Conservation (phyloP, 2,797 vertebrate genomes). For the Arctocebus calabarensis region DNA sequence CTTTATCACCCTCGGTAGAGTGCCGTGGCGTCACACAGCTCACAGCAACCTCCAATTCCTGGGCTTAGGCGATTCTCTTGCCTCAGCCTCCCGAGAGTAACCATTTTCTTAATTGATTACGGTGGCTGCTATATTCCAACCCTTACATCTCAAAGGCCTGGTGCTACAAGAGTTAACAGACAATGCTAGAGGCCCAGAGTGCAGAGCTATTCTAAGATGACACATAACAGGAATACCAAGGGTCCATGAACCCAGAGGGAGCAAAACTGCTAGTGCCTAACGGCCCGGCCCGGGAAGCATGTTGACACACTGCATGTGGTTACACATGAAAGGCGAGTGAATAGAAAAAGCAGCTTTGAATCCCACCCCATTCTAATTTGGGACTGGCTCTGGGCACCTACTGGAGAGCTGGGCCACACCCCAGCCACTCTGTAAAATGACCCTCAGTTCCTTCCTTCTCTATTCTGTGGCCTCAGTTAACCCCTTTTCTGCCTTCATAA, state of each 20-base stretch:
- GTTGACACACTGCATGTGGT: slow-evolving; percentile 83
- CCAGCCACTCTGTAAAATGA: slow-evolving; percentile 59
- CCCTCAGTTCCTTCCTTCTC: slow-evolving; percentile 63
- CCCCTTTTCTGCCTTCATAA: slow-evolving; percentile 51
- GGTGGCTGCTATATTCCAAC: slow-evolving; percentile 11
- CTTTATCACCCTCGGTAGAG: no score
- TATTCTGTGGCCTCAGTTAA: slow-evolving; percentile 9
- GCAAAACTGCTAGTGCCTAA: slow-evolving; percentile 71
- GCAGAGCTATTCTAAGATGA: slow-evolving; percentile 79
- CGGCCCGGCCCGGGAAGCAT: slow-evolving; percentile 81
- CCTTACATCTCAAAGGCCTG: not conserved
- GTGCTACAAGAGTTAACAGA: slow-evolving; percentile 72
- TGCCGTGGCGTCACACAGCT: no score
- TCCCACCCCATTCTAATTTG: slow-evolving; percentile 75
- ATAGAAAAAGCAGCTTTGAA: slow-evolving; percentile 72
- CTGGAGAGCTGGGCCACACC: slow-evolving; percentile 48
- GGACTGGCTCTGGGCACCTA: slow-evolving; percentile 78
- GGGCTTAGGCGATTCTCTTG: no score
- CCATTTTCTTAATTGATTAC: slow-evolving; percentile 5
- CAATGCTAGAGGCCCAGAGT: slow-evolving; percentile 72
- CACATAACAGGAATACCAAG: slow-evolving; percentile 82
- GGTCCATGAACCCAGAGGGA: slow-evolving; percentile 77
- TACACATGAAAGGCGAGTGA: slow-evolving; percentile 82
- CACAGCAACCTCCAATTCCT: no score
- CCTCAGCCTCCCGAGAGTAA: no score